Percentiles rank a stretch among this genome's conserved stretches.
Evolutionary conservation across 2,888 invertebrate species (phyloP).

Genomic region (Drosophila kuntzei): DNA sequence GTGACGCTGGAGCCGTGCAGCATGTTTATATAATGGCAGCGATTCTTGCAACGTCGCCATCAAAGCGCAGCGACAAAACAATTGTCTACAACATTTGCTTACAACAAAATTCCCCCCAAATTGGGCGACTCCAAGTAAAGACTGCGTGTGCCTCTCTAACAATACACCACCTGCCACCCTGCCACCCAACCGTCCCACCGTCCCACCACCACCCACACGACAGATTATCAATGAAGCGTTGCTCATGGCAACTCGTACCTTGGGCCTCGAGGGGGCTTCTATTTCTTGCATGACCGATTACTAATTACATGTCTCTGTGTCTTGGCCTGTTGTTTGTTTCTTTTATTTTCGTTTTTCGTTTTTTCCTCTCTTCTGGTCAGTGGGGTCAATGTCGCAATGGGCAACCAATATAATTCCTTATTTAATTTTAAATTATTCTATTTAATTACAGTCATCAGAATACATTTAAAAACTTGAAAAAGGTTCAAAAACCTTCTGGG

Average conservation of each 20-base stretch:
- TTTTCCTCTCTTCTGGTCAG: slow-evolving; percentile 46
- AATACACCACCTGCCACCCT: slow-evolving; percentile 39
- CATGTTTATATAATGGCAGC: slow-evolving; percentile 80
- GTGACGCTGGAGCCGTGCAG: slow-evolving; percentile 63
- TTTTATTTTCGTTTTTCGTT: neutral
- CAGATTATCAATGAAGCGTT: slow-evolving; percentile 76
- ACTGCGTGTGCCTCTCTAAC: slow-evolving; percentile 69
- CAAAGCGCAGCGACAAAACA: slow-evolving; percentile 79
- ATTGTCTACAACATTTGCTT: slow-evolving; percentile 72
- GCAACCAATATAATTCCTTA: slow-evolving; percentile 36
- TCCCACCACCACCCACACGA: slow-evolving; percentile 26
- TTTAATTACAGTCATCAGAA: slow-evolving; percentile 38
- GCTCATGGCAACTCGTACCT: slow-evolving; percentile 42
- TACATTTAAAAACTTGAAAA: slow-evolving; percentile 4
- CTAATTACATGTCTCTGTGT: slow-evolving; percentile 75
- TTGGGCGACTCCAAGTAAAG: slow-evolving; percentile 53
- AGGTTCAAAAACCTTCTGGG: slow-evolving; percentile 46
- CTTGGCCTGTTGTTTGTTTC: slow-evolving; percentile 8
- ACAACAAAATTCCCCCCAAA: slow-evolving; percentile 57
- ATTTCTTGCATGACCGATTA: slow-evolving; percentile 84
- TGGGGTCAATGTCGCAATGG: slow-evolving; percentile 80
- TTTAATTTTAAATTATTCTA: slow-evolving; percentile 25
- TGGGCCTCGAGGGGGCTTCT: slow-evolving; percentile 55
- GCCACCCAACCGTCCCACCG: slow-evolving; percentile 17
- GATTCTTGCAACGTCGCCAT: slow-evolving; percentile 76